phyloP scores from a whole-genome alignment of 2,797 vertebrate genomes.

The Sparidentex hasta region DNA sequence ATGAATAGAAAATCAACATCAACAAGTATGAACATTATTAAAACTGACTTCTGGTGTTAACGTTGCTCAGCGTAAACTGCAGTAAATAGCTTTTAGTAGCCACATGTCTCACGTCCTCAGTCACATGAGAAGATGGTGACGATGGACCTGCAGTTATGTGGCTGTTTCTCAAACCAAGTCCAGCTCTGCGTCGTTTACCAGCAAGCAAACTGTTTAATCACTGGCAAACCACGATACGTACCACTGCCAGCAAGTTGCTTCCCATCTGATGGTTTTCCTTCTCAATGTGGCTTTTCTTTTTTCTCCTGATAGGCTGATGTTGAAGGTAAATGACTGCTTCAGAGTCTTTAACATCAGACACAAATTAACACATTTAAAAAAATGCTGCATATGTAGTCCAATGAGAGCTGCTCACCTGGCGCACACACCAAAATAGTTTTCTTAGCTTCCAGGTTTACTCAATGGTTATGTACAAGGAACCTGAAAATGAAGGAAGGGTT shows the following conservation, averaged over 20 bases:
- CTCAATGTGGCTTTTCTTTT: background rate
- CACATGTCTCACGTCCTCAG: conserved; percentile 17
- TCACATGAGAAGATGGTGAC: conserved; percentile 12
- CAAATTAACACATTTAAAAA: background rate
- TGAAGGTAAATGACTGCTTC: background rate
- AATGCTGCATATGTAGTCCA: too few relatives aligned
- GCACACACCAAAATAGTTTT: too few relatives aligned
- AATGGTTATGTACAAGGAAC: too few relatives aligned
- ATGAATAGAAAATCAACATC: background rate
- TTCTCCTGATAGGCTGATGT: background rate
- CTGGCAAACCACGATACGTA: too few relatives aligned
- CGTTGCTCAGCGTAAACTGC: background rate
- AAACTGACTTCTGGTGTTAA: background rate
- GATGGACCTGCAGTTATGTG: conserved; percentile 4
- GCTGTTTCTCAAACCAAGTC: conserved; percentile 27
- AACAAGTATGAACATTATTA: conserved; percentile 1
- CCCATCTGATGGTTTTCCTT: conserved; percentile 6
- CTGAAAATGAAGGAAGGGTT: too few relatives aligned
- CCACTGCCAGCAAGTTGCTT: background rate
- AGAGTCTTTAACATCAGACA: background rate
- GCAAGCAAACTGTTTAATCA: background rate
- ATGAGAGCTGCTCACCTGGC: too few relatives aligned
- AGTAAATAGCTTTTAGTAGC: background rate
- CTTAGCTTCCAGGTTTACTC: too few relatives aligned
- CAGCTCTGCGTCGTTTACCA: conserved; percentile 17